Base-by-base conservation (phyloP, 2,113 vertebrate species). In the Amphiprion percula region DNA sequence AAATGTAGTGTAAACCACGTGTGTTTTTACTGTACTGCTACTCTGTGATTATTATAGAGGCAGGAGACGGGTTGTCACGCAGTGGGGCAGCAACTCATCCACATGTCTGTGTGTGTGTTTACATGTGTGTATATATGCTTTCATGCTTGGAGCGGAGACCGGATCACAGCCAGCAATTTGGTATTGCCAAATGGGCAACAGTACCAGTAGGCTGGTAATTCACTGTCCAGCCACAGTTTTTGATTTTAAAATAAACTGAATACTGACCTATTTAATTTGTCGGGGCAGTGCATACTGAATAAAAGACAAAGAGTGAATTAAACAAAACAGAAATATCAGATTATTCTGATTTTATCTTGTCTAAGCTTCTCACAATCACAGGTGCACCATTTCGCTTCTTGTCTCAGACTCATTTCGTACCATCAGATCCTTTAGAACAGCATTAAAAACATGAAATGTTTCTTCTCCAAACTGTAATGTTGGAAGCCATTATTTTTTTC, bases 21-120 rank as follows among this genome's bases (percentile, higher is more conserved):
- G 81, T 91, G 86, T 91, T 92, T 93, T 92, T 85, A 86, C 83
- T 91, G 78, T 73, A 84, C 68, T 67, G 74, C 83, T 84, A 60
- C 67, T 86, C 87, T 91, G 84, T 91, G 82, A 91, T 91, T 91
- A 91, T 88, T 82, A 87, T 76, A 74, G 76, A 72, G 77, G 74
- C 65, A 74, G 62, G 73, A 83, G 72, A 84, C 15, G 21, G 73
- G 55, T 73, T 87, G 82, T 88, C 87, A 90, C 60, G 79, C 72
- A 87, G 68, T 24, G 7, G 21, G 66, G 66, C 54, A 80, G 73
- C 64, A 75, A 73, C 53, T 76, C 52, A 11, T 79, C 50, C 61
- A 77, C 79, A 47, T 65, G 66, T 81, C 21, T 76, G 19, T 70
- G 41, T 26, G n/a, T 67, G 26, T 74, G 68, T 69, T 14, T 74